Evolutionary conservation across 1,140 invertebrate genomes (phyloP).

Genomic region (Mercenaria mercenaria): DNA sequence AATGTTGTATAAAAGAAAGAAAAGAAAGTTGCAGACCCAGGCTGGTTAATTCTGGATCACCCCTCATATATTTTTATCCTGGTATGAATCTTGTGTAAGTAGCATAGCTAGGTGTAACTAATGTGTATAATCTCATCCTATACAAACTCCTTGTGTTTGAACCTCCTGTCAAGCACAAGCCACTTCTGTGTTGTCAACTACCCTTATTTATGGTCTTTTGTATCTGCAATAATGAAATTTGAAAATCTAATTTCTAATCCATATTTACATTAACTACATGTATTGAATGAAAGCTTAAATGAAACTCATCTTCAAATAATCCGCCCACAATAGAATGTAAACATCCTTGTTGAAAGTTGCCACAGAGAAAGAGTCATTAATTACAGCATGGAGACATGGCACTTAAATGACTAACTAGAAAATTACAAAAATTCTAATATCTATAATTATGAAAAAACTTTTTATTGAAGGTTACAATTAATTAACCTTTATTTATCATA

Average conservation of each 20-base stretch:
- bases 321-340: not conserved
- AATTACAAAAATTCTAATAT: conserved; percentile 7
- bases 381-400: conserved; percentile 12
- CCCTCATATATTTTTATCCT: too few species aligned
- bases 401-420: conserved; percentile 30
- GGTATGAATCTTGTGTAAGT: too few species aligned
- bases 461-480: conserved; percentile 12
- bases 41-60: too few species aligned
- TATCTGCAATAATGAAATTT: conserved; percentile 26
- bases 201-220: not conserved
- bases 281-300: not conserved
- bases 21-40: too few species aligned
- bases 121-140: too few species aligned
- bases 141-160: too few species aligned
- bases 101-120: too few species aligned
- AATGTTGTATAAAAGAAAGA: too few species aligned
- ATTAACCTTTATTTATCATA: conserved; percentile 1
- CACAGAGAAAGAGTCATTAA: not conserved
- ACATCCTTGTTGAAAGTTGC: not conserved
- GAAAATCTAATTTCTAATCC: conserved; percentile 39
- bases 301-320: conserved; percentile 28
- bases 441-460: conserved; percentile 7
- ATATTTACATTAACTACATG: not conserved
- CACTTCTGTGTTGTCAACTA: conserved; percentile 32
- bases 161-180: not conserved